phyloP scores from a whole-genome alignment of 1,140 invertebrate genomes.

The Oncopeltus fasciatus region DNA sequence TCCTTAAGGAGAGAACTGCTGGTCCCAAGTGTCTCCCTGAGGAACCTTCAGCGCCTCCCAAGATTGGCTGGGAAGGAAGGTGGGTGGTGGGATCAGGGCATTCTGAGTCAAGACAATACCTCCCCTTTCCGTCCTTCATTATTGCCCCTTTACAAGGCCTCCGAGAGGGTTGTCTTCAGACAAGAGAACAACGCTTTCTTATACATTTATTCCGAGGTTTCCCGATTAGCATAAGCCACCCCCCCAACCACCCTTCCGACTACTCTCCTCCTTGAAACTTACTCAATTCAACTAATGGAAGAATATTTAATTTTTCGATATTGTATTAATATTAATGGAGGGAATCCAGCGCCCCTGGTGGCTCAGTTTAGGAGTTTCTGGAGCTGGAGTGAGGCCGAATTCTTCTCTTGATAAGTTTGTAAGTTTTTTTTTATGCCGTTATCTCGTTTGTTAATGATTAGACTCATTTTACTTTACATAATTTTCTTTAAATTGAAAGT shows the following conservation, averaged over 20 bases:
- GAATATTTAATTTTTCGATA: slow-evolving; percentile 20
- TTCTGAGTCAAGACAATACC: not conserved
- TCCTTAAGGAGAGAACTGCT: not conserved
- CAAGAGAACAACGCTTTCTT: slow-evolving; percentile 9
- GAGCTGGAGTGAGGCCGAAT: no score
- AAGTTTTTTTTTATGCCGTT: no score
- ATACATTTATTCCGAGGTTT: slow-evolving; percentile 16
- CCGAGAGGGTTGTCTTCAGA: not conserved
- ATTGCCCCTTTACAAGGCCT: not conserved
- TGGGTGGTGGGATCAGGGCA: not conserved
- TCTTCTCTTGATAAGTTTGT: no score
- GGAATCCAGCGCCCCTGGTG: no score
- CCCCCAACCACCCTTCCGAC: not conserved
- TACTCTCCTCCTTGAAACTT: slow-evolving; percentile 2
- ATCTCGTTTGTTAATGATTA: no score
- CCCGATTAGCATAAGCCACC: slow-evolving; percentile 13
- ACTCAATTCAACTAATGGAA: slow-evolving; percentile 17
- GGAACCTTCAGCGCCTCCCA: not conserved
- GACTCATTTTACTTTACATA: no score
- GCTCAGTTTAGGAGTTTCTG: no score
- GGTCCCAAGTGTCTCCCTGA: no score
- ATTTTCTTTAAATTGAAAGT: no score
- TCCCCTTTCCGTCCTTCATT: no score
- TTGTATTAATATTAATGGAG: slow-evolving; percentile 19
- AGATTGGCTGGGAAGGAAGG: not conserved